Percentiles rank a stretch among this genome's conserved stretches.
These are phyloP conservation scores for Phainopepla nitens DNA, from an alignment of 2,113 vertebrate genomes.

Conservation along the genomic window DNA sequence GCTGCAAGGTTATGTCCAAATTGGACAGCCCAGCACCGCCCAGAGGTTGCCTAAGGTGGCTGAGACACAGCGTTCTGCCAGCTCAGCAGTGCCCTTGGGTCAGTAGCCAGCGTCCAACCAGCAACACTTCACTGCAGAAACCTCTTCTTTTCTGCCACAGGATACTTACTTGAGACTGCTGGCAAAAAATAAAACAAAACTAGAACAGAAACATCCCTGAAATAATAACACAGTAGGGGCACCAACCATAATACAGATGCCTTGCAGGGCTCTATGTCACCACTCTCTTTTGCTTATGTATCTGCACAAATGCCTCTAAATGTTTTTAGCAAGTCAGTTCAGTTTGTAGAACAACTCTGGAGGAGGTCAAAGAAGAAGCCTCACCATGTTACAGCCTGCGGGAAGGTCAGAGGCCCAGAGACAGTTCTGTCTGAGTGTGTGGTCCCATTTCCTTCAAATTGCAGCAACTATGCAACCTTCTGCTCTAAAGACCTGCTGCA, in stretches of 20 bases:
- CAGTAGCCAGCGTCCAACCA: neutral
- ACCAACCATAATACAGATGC: neutral
- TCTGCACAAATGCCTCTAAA: neutral
- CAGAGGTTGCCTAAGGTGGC: neutral
- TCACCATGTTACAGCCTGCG: neutral
- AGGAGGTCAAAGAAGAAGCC: neutral
- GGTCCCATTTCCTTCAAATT: neutral
- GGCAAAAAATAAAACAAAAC: neutral
- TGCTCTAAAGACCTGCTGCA: neutral
- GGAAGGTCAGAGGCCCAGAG: neutral
- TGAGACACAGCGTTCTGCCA: neutral
- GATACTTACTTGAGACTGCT: neutral
- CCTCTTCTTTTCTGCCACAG: neutral
- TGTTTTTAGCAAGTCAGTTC: neutral
- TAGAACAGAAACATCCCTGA: neutral
- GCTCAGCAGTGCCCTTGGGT: neutral
- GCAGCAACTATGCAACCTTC: neutral
- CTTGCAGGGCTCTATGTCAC: neutral
- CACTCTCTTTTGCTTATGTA: fast-evolving
- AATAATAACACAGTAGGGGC: neutral
- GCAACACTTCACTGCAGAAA: neutral
- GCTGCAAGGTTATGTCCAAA: neutral
- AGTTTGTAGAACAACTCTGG: neutral
- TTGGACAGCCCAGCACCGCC: neutral
- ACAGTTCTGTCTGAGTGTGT: neutral